phyloP scores from a whole-genome alignment of 2,797 vertebrate species.

The Fratercula arctica region DNA sequence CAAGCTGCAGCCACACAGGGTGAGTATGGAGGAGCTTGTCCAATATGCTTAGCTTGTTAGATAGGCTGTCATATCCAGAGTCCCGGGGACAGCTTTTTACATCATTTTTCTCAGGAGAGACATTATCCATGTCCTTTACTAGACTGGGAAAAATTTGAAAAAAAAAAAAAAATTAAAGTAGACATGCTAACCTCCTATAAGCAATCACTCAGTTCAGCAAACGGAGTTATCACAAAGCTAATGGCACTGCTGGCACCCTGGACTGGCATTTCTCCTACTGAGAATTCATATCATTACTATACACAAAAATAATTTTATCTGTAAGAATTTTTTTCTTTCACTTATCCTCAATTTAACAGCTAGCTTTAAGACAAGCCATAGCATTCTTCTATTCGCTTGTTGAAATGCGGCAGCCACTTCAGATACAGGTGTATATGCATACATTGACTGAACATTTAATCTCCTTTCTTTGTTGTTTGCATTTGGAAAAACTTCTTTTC shows the following conservation, averaged over 20 bases:
- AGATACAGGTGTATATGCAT: background rate
- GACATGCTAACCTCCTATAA: background rate
- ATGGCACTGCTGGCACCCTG: background rate
- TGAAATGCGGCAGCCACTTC: background rate
- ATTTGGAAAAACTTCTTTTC: background rate
- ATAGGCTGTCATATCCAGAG: conserved; percentile 89
- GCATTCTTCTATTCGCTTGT: background rate
- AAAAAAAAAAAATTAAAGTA: background rate
- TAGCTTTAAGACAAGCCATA: background rate
- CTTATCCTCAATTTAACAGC: background rate
- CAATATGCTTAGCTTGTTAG: conserved; percentile 88
- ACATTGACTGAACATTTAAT: background rate
- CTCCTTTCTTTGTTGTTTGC: background rate
- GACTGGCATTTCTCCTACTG: background rate
- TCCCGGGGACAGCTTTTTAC: conserved; percentile 78
- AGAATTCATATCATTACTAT: background rate
- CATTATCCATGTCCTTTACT: conserved; percentile 82
- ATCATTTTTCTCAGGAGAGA: conserved; percentile 78
- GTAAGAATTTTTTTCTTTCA: background rate
- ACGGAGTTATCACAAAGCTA: background rate
- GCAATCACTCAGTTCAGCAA: background rate
- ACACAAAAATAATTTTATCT: background rate
- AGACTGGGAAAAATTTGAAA: conserved; percentile 69
- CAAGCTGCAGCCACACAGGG: conserved; percentile 89
- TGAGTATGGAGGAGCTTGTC: conserved; percentile 91